Evolutionary conservation across 2,113 vertebrate genomes (phyloP).

Genomic region (Alaudala cheleensis): DNA sequence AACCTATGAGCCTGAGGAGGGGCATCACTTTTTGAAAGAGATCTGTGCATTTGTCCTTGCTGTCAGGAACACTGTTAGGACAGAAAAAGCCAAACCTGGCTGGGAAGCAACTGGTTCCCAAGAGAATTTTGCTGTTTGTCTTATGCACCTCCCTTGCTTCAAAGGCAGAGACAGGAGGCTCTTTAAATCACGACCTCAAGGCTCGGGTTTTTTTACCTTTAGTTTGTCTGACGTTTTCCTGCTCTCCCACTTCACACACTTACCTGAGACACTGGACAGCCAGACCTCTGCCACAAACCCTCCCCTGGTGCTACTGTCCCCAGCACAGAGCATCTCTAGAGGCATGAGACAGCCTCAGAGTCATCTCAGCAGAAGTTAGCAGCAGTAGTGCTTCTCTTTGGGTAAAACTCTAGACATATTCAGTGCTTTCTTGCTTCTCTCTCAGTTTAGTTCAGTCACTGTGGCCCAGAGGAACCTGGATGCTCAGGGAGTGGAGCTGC

Average conservation of each 20-base stretch:
- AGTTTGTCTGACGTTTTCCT: background rate
- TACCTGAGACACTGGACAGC: background rate
- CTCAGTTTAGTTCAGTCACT: background rate
- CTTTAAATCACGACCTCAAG: background rate
- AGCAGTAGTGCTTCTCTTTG: background rate
- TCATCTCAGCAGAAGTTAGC: background rate
- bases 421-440: background rate
- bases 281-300: background rate
- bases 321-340: background rate
- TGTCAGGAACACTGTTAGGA: background rate
- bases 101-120: background rate
- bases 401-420: background rate
- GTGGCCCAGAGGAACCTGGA: background rate
- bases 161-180: background rate
- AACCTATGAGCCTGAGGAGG: background rate
- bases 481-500: background rate
- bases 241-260: background rate
- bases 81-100: background rate
- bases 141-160: background rate
- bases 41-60: background rate
- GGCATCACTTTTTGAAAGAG: background rate
- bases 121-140: background rate
- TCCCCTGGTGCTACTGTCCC: background rate
- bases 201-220: background rate
- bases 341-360: background rate